phyloP scores from a whole-genome alignment of 2,888 invertebrate species.

The Drosophila percnosoma region DNA sequence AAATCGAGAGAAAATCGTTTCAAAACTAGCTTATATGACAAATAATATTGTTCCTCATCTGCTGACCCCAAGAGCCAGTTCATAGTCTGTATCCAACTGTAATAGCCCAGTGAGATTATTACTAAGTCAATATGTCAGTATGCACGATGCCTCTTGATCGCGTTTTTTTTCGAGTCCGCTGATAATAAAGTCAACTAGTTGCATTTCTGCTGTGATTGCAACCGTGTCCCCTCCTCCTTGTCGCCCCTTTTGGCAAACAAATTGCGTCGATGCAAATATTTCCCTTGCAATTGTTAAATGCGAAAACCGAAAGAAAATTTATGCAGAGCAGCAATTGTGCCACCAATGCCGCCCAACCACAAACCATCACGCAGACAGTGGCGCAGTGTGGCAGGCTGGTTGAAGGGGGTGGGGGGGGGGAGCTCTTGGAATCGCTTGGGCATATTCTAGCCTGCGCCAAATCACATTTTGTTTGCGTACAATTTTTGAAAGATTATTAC shows the following conservation, averaged over 20 bases:
- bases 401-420: no score
- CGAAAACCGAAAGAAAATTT: constrained; percentile 64
- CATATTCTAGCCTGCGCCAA: constrained; percentile 55
- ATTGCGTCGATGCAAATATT: constrained; percentile 58
- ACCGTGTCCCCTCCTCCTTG: neutral
- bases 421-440: constrained; percentile 32
- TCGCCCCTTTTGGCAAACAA: constrained; percentile 39
- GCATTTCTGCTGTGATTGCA: constrained; percentile 23
- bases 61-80: constrained; percentile 7
- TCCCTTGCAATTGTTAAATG: constrained; percentile 75
- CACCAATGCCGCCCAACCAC: neutral
- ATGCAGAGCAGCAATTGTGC: constrained; percentile 62
- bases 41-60: neutral
- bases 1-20: neutral
- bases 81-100: neutral
- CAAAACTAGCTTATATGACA: neutral
- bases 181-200: constrained; percentile 37
- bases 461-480: constrained; percentile 79
- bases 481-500: constrained; percentile 80
- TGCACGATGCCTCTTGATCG: constrained; percentile 2
- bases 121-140: constrained; percentile 18
- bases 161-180: constrained; percentile 7
- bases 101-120: constrained; percentile 23
- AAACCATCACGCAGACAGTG: neutral
- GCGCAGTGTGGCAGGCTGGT: neutral